These are phyloP conservation scores for Aphidius gifuensis DNA, from an alignment of 1,140 invertebrate species.

Conservation along the genomic window DNA sequence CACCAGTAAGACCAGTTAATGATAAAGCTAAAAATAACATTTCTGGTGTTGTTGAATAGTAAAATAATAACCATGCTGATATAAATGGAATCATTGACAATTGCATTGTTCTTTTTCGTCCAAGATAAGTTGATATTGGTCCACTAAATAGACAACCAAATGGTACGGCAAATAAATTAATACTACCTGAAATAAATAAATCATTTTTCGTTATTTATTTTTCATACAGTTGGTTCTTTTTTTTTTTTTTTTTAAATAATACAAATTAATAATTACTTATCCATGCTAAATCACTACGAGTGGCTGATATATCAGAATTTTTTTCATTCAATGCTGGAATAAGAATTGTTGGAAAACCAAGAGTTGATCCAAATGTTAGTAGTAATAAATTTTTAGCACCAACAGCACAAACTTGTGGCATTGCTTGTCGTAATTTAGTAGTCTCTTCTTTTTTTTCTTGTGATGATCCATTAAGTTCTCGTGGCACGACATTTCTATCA, in stretches of 20 bases:
- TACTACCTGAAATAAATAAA: constrained; percentile 61
- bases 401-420: constrained; percentile 63
- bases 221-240: background rate
- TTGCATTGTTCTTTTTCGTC: constrained; percentile 70
- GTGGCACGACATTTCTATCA: constrained; percentile 29
- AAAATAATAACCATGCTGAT: constrained; percentile 68
- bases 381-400: constrained; percentile 65
- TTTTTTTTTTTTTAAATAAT: background rate
- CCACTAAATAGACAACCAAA: constrained; percentile 73
- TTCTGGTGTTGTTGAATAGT: constrained; percentile 59
- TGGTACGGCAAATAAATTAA: constrained; percentile 74
- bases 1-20: constrained; percentile 69
- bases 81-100: constrained; percentile 70
- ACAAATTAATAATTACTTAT: constrained; percentile 60
- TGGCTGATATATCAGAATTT: constrained; percentile 57
- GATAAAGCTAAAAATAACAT: constrained; percentile 66
- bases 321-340: constrained; percentile 65
- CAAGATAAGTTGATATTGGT: constrained; percentile 64
- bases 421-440: constrained; percentile 53
- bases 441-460: constrained; percentile 18
- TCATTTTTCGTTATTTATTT: background rate
- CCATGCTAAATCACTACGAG: constrained; percentile 69
- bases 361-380: constrained; percentile 69
- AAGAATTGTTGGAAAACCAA: constrained; percentile 74
- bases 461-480: constrained; percentile 26